Evolutionary conservation across 2,888 invertebrate genomes (phyloP).

Genomic region (Orthonychiurus folsomi): DNA sequence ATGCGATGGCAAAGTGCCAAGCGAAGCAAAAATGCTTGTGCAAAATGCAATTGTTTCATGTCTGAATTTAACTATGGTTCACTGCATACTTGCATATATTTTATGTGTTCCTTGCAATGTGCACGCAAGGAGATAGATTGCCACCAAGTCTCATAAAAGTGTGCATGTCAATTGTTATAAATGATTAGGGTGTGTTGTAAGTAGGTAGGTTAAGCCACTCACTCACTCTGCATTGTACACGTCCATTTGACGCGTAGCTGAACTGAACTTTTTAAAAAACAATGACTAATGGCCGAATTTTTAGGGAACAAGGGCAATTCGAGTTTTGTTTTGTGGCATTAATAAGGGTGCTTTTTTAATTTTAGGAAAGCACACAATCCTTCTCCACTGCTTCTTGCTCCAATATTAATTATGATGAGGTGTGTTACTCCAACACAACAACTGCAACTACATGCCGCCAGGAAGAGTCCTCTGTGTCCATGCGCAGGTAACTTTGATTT

Average conservation of each 20-base stretch:
- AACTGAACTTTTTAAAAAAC: too few species aligned
- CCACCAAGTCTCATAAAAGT: not conserved
- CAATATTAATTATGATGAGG: not conserved
- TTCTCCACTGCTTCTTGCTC: not conserved
- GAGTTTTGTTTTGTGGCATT: too few species aligned
- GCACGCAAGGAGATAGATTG: not conserved
- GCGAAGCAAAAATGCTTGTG: not conserved
- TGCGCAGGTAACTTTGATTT: not conserved
- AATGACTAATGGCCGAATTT: too few species aligned
- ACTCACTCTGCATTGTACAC: too few species aligned
- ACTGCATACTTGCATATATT: not conserved
- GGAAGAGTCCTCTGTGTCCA: not conserved
- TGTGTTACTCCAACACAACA: not conserved
- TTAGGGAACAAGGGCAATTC: too few species aligned
- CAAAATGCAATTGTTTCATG: not conserved
- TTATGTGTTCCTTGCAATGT: not conserved
- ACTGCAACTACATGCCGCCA: not conserved
- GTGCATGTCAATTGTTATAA: not conserved
- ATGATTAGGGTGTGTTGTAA: not conserved
- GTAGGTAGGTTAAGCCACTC: not conserved
- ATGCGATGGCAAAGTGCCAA: constrained; percentile 1
- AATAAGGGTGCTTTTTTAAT: not conserved
- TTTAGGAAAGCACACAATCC: not conserved
- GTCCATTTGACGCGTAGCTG: too few species aligned
- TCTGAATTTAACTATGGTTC: too few species aligned